Evolutionary conservation across 92 coral and sea anemone species (phyloP), one percentile per base, ranked within the genome.

Genomic region (Micromussa lordhowensis): DNA sequence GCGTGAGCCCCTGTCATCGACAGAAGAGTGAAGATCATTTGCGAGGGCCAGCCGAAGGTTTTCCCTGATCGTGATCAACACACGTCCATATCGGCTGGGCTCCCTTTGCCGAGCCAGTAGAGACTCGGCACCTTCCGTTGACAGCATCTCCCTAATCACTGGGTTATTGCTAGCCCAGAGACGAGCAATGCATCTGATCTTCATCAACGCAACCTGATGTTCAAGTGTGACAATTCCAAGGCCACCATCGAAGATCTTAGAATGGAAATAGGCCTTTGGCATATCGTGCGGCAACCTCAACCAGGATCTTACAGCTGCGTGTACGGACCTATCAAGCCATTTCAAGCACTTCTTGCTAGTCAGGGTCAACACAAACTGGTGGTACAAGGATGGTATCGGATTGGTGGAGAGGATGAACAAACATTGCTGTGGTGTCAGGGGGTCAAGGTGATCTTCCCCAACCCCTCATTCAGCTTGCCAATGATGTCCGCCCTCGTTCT

Each of bases 231-330:
- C 61, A 2, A 84, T 54, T 9, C 80, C 80, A 2, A 84, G 78
- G 7, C 80, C 87, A 1, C 80, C 87, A 13, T 48, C 82, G 0
- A 21, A 3, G 21, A 1, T 12, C 7, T n/a, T n/a, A 16, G 35
- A 1, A 15, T 24, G 64, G 66, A 53, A 55, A 78, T 79, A 91
- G 15, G 88, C 84, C 14, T 31, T 61, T 0, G 88, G 77, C 24
- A 85, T 91, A 51, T 86, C 93, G 2, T 80, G 26, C 12, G 90
- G 90, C 40, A 90, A 4, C 24, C 73, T 90, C 0, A 85, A 24
- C 93, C 93, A 91, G 32, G 86, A 76, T n/a, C 85, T 30, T 4
- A 86, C 24, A 2, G 80, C 75, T 7, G 87, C 77, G 26, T 90
- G 40, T 90, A n/a, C n/a, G n/a, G n/a, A n/a, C n/a, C n/a, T n/a